Evolutionary conservation across 1,140 invertebrate species (phyloP).

Genomic region (Neodiprion virginianus): DNA sequence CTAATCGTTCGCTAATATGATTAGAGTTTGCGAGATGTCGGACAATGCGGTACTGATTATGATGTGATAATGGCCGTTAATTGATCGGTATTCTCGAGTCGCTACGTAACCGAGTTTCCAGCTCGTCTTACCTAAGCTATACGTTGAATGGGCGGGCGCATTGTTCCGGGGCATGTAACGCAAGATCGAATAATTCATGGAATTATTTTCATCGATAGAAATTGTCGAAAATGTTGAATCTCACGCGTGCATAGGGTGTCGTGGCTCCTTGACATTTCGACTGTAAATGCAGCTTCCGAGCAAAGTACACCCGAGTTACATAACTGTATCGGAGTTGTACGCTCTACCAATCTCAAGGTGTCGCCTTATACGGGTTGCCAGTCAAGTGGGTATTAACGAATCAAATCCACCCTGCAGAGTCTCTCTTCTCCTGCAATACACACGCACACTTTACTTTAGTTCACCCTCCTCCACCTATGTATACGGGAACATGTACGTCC

Average conservation of each 20-base stretch:
- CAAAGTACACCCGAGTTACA: neutral
- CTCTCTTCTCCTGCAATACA: neutral
- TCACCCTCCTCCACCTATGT: neutral
- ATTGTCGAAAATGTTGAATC: too few relatives aligned
- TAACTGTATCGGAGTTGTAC: neutral
- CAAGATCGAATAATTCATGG: too few relatives aligned
- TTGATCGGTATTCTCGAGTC: neutral
- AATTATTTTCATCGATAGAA: too few relatives aligned
- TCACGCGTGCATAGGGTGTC: neutral
- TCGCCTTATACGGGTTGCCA: neutral
- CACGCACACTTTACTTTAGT: neutral
- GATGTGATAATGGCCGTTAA: neutral
- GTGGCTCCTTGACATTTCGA: neutral
- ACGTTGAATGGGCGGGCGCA: too few relatives aligned
- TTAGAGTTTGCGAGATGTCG: neutral
- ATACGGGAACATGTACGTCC: too few relatives aligned
- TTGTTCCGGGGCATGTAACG: too few relatives aligned
- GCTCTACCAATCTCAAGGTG: neutral
- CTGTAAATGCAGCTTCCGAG: neutral
- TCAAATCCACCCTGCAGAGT: neutral
- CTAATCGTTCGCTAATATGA: slow-evolving; percentile 8
- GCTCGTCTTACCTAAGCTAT: too few relatives aligned
- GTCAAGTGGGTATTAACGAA: slow-evolving; percentile 1
- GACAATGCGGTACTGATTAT: neutral
- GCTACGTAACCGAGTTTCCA: too few relatives aligned